phyloP scores from a whole-genome alignment of 2,113 vertebrate genomes.

The Upupa epops region DNA sequence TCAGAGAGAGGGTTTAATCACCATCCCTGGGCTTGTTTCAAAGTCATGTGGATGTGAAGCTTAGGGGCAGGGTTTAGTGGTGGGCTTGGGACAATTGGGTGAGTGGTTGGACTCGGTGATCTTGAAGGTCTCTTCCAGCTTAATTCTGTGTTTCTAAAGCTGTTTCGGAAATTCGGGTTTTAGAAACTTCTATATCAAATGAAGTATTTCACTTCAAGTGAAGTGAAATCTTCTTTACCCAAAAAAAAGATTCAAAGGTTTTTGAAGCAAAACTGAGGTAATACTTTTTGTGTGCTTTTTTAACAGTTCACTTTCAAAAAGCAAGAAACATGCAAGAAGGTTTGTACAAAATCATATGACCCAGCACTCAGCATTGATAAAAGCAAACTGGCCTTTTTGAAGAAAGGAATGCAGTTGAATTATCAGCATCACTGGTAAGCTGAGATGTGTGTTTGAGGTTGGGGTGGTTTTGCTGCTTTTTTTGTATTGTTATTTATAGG shows the following conservation, averaged over 20 bases:
- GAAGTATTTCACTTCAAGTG: neutral
- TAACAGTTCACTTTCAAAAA: slow-evolving; percentile 84
- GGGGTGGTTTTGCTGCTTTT: neutral
- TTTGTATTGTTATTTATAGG: neutral
- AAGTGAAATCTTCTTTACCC: neutral
- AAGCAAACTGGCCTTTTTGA: slow-evolving; percentile 82
- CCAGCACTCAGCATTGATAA: slow-evolving; percentile 66
- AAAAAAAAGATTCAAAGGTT: neutral
- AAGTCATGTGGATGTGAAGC: no score
- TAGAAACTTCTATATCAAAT: neutral
- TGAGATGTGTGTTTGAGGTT: neutral
- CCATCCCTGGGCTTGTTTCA: no score
- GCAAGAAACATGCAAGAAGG: slow-evolving; percentile 72
- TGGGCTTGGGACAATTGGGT: no score
- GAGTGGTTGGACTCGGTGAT: no score
- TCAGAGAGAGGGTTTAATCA: no score
- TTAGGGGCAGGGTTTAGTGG: no score
- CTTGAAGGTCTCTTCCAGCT: no score
- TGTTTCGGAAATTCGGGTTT: neutral
- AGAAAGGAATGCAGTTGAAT: slow-evolving; percentile 86
- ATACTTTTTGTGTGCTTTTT: neutral
- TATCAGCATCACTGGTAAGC: slow-evolving; percentile 88
- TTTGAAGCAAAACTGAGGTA: neutral
- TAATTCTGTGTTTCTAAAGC: neutral
- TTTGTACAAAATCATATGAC: slow-evolving; percentile 79